These are phyloP conservation scores for Sitta carolinensis DNA, from an alignment of 2,797 vertebrate species.

Conservation along the genomic window DNA sequence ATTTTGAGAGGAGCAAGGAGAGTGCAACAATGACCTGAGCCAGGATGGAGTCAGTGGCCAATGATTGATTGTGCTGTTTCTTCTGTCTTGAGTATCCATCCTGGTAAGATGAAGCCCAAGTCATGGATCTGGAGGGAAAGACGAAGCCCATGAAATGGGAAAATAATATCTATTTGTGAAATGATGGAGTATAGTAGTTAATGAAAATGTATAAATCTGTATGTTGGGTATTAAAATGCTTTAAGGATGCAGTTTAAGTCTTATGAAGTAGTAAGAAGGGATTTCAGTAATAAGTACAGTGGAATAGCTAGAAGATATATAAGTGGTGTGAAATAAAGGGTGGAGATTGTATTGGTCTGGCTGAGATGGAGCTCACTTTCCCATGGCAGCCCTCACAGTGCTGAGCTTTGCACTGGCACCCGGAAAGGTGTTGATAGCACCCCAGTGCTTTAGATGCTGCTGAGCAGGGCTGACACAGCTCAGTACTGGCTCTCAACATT, in stretches of 20 bases:
- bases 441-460: neutral
- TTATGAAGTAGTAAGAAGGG: neutral
- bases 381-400: neutral
- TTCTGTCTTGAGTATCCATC: neutral
- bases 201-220: neutral
- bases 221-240: neutral
- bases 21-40: neutral
- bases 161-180: neutral
- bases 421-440: neutral
- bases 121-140: neutral
- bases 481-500: neutral
- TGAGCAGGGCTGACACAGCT: neutral
- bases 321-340: neutral
- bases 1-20: neutral
- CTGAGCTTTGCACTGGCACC: neutral
- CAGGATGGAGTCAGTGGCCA: rapidly evolving
- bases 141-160: neutral
- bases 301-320: neutral
- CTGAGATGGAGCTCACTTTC: neutral
- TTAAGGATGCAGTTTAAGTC: neutral
- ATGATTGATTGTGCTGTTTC: neutral
- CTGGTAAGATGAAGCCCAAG: neutral
- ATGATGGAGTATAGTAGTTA: rapidly evolving
- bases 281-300: neutral
- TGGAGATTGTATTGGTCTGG: neutral